Conservation (phyloP, 2,888 invertebrate species). For the Idaea biselata region DNA sequence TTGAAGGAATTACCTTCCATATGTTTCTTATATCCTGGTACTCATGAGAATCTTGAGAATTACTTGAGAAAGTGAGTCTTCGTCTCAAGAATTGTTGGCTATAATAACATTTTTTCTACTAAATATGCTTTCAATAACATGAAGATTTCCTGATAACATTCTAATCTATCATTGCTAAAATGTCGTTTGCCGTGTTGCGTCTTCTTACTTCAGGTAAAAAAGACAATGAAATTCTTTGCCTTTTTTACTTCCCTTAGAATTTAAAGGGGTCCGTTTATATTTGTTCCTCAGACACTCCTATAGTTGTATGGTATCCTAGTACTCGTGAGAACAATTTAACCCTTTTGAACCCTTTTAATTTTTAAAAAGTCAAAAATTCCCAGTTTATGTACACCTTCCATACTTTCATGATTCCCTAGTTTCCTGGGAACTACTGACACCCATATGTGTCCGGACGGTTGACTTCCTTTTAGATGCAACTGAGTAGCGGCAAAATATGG, state of each 20-base stretch:
- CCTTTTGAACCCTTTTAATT: background rate
- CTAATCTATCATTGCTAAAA: background rate
- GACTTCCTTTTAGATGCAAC: background rate
- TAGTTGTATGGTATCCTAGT: background rate
- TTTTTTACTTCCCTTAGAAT: background rate
- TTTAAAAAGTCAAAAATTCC: background rate
- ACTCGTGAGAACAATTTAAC: background rate
- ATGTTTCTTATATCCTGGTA: constrained; percentile 12
- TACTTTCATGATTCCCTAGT: background rate
- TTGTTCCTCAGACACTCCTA: background rate
- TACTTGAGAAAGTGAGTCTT: constrained; percentile 12
- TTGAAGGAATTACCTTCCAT: background rate
- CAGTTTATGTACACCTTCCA: background rate
- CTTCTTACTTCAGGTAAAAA: background rate
- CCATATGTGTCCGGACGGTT: background rate
- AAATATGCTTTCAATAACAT: no score
- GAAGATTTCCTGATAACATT: background rate
- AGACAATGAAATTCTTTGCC: background rate
- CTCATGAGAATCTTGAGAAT: constrained; percentile 19
- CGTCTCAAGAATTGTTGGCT: no score
- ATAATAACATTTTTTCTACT: no score
- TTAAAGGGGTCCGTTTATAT: background rate
- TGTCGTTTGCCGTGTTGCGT: background rate
- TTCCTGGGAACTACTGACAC: background rate
- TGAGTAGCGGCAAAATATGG: no score